Evolutionary conservation across 2,888 invertebrate genomes (phyloP), one percentile per base, ranked within the genome.

Genomic region (Steinernema carpocapsae): DNA sequence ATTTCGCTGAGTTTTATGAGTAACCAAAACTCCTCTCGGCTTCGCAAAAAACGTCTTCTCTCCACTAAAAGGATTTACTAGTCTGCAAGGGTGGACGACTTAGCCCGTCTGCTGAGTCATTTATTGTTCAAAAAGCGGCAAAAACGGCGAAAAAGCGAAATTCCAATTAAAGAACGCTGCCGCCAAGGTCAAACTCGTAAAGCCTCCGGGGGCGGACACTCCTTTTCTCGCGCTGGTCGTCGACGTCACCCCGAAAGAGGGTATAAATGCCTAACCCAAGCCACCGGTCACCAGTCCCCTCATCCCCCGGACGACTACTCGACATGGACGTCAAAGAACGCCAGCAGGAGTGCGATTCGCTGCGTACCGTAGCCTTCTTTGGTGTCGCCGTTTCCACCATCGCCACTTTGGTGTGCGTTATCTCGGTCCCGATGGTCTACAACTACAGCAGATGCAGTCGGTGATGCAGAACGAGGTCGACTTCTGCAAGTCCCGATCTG

Each of bases 361-460:
- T 83, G 29, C 76, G 82, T 37, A 81, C 79, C 26, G 74, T 84
- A 12, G 85, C 85, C 19, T 84, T 85, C 73, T 78, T 85, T 72
- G 86, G 85, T 24, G 85, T 85, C 22, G 79, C 84, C 37, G 74
- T 85, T 42, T 80, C 82, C 26, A 85, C 86, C 17, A 77, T 85
- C 4, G 84, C 86, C 32, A 84, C 83, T 1, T 72, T 86, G 45
- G 78, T 81, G 14, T 85, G 84, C 77, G 82, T 84, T n/a, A 74
- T 86, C 37, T 76, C 82, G 29, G 81, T 86, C 37, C 86, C 86
- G 14, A 76, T 86, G 75, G 76, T 83, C 48, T 86, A 86, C 78
- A 84, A 86, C 72, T 83, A 86, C 78, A 84, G 75, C 83, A 80
- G 51, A 79, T 84, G 75, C 84, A 84, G 74, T 77, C 82, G 24